Percentiles rank a stretch among this genome's conserved stretches.
Conservation (phyloP, 2,888 invertebrate species). For the Chrysotoxum bicinctum region DNA sequence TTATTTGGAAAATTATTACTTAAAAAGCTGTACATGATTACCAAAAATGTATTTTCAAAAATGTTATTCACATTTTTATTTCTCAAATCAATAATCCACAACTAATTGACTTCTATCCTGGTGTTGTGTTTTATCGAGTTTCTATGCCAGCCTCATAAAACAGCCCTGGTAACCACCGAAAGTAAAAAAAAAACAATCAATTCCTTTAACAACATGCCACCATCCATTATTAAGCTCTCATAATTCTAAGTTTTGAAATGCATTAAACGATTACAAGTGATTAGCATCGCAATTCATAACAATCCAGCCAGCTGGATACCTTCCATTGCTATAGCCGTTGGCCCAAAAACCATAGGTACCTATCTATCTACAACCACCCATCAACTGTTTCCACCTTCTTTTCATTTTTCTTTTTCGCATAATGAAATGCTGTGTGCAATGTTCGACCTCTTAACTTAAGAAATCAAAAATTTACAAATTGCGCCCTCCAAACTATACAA, state of each 20-base stretch:
- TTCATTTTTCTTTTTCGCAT: constrained; percentile 14
- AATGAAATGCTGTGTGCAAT: constrained; percentile 55
- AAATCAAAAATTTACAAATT: constrained; percentile 68
- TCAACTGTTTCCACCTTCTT: constrained; percentile 33
- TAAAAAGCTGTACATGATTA: too few species aligned
- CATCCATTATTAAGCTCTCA: constrained; percentile 66
- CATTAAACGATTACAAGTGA: constrained; percentile 69
- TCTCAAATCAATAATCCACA: too few species aligned
- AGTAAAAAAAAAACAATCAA: neutral
- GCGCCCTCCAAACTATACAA: constrained; percentile 21
- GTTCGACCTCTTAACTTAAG: constrained; percentile 63
- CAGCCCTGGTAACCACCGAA: too few species aligned
- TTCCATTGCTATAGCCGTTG: constrained; percentile 17
- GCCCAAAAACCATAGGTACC: neutral
- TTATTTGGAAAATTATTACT: too few species aligned
- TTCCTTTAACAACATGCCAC: constrained; percentile 45
- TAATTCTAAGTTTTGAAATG: constrained; percentile 10
- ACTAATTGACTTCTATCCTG: too few species aligned
- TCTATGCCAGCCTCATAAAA: too few species aligned
- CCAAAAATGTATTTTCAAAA: too few species aligned
- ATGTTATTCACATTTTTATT: too few species aligned
- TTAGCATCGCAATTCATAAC: constrained; percentile 70
- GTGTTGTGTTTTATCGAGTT: too few species aligned
- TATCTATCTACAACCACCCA: constrained; percentile 22
- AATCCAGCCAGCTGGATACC: constrained; percentile 64